Evolutionary conservation across 2,797 vertebrate species (phyloP).

Genomic region (Choloepus didactylus): DNA sequence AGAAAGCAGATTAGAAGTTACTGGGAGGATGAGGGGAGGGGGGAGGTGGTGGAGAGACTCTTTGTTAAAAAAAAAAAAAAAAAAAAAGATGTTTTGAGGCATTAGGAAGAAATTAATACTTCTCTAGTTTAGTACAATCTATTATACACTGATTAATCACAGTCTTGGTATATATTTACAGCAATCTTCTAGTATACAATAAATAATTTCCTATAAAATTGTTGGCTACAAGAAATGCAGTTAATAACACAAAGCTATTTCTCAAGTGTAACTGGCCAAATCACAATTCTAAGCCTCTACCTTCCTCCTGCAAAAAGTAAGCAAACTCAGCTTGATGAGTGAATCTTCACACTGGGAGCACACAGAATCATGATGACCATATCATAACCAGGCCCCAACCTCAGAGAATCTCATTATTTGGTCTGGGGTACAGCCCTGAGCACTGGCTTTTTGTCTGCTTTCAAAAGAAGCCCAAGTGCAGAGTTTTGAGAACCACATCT

Average conservation of each 20-base stretch:
- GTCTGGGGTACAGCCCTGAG: not conserved
- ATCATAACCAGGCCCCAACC: not conserved
- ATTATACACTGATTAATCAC: not conserved
- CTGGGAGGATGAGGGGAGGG: too few relatives aligned
- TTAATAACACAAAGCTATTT: not conserved
- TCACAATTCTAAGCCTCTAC: constrained; percentile 25
- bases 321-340: not conserved
- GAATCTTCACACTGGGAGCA: not conserved
- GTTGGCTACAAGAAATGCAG: not conserved
- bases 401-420: not conserved
- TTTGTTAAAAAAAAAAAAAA: too few relatives aligned
- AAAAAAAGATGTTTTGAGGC: not conserved
- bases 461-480: not conserved
- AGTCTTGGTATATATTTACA: not conserved
- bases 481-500: not conserved
- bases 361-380: not conserved
- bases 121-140: not conserved
- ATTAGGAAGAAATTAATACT: not conserved
- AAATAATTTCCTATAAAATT: constrained; percentile 30
- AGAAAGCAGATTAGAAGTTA: too few relatives aligned
- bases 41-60: too few relatives aligned
- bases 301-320: not conserved
- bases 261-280: not conserved
- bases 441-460: constrained; percentile 8
- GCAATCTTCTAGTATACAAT: not conserved